phyloP scores from a whole-genome alignment of 2,113 vertebrate species.

The Paradoxurus hermaphroditus region DNA sequence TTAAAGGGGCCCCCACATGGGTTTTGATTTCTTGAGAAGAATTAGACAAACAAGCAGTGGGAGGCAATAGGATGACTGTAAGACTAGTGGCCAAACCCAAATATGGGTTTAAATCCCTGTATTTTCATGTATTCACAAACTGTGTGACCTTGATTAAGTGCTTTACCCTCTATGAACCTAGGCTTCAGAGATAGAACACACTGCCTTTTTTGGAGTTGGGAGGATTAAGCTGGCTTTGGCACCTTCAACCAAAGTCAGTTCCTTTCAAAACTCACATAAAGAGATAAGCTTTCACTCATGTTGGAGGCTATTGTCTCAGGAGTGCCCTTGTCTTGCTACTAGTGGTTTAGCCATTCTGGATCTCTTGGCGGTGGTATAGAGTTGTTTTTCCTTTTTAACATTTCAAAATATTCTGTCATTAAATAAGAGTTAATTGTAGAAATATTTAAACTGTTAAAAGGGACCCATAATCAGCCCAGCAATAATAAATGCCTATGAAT shows the following conservation, averaged over 20 bases:
- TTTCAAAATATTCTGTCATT: not conserved
- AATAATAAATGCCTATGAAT: slow-evolving; percentile 1
- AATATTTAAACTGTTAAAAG: slow-evolving; percentile 45
- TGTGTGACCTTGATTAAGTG: not conserved
- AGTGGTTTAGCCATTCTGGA: not conserved
- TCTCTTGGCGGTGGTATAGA: not conserved
- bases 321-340: not conserved
- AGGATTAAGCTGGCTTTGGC: not conserved
- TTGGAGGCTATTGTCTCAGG: not conserved
- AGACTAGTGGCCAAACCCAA: not conserved
- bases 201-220: not conserved
- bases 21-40: not conserved
- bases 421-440: slow-evolving; percentile 41
- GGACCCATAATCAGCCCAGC: not conserved
- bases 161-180: not conserved
- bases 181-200: not conserved
- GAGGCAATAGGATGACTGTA: not conserved
- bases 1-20: not conserved
- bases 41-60: not conserved
- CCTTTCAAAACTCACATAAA: not conserved
- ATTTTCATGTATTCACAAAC: not conserved
- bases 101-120: not conserved
- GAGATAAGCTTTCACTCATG: not conserved
- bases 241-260: not conserved
- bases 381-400: slow-evolving; percentile 45